Percentiles rank a stretch among this genome's conserved stretches.
Evolutionary conservation across 2,113 vertebrate genomes (phyloP).

Genomic region (Dolichotis patagonum): DNA sequence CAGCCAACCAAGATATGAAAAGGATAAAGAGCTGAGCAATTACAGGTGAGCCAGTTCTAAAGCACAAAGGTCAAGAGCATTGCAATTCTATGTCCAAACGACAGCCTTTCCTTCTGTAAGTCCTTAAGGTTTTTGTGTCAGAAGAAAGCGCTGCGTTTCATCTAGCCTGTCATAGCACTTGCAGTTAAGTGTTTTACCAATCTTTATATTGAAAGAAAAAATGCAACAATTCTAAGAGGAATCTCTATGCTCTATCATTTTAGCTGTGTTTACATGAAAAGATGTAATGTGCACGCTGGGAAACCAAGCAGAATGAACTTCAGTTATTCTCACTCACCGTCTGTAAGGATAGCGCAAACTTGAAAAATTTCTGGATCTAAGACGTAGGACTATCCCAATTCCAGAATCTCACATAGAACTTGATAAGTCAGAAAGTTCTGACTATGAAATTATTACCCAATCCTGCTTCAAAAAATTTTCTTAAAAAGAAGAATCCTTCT

Average conservation of each 20-base stretch:
- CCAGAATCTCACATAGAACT: not conserved
- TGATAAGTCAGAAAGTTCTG: not conserved
- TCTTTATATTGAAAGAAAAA: slow-evolving; percentile 39
- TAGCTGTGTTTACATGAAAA: slow-evolving; percentile 37
- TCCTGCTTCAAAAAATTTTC: not conserved
- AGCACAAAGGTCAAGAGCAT: not conserved
- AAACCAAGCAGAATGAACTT: not conserved
- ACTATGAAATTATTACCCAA: not conserved
- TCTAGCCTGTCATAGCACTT: not conserved
- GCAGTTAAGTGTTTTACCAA: not conserved
- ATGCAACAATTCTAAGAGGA: not conserved
- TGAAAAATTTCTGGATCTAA: not conserved
- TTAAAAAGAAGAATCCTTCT: not conserved
- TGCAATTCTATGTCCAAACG: not conserved
- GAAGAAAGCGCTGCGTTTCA: slow-evolving; percentile 17
- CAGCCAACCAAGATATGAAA: not conserved
- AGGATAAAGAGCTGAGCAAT: not conserved
- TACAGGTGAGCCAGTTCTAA: not conserved
- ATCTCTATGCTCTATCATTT: slow-evolving; percentile 32
- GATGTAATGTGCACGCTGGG: not conserved
- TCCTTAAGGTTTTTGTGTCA: not conserved
- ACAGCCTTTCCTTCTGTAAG: not conserved
- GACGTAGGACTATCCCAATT: not conserved
- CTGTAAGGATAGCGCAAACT: not conserved
- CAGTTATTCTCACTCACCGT: not conserved